phyloP scores from a whole-genome alignment of 2,797 vertebrate species.

The Mormyrus proboscirostris region DNA sequence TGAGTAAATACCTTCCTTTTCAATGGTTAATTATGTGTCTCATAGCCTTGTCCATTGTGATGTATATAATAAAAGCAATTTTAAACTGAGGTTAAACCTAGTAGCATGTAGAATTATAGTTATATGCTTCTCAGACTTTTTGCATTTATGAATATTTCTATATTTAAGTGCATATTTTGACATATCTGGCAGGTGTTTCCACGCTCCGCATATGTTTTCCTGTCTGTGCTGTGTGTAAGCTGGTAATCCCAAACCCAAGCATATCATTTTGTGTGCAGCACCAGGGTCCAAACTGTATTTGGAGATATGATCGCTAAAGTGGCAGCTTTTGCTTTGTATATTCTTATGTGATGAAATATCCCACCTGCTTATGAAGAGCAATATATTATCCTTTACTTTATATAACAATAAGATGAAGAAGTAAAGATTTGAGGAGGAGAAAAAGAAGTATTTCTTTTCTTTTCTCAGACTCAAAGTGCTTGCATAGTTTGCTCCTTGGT shows the following conservation, averaged over 20 bases:
- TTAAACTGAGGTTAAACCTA: neutral
- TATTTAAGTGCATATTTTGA: constrained; percentile 1
- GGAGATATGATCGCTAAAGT: neutral
- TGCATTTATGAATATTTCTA: neutral
- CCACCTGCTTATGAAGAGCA: neutral
- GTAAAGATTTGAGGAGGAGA: neutral
- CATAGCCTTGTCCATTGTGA: neutral
- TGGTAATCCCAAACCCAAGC: neutral
- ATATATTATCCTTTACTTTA: neutral
- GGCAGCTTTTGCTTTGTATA: neutral
- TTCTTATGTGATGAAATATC: neutral
- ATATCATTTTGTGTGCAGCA: neutral
- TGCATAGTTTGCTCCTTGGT: neutral
- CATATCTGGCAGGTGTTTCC: neutral
- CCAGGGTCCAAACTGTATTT: neutral
- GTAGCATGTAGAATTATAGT: neutral
- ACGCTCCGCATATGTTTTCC: neutral
- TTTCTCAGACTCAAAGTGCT: neutral
- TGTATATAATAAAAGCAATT: neutral
- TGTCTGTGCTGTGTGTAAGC: neutral
- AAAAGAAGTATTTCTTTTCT: neutral
- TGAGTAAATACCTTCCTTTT: neutral
- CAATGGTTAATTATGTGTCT: neutral
- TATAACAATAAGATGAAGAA: constrained; percentile 16
- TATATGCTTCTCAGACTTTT: constrained; percentile 7